phyloP scores from a whole-genome alignment of 2,888 invertebrate species.

The Drosophila anomalata region DNA sequence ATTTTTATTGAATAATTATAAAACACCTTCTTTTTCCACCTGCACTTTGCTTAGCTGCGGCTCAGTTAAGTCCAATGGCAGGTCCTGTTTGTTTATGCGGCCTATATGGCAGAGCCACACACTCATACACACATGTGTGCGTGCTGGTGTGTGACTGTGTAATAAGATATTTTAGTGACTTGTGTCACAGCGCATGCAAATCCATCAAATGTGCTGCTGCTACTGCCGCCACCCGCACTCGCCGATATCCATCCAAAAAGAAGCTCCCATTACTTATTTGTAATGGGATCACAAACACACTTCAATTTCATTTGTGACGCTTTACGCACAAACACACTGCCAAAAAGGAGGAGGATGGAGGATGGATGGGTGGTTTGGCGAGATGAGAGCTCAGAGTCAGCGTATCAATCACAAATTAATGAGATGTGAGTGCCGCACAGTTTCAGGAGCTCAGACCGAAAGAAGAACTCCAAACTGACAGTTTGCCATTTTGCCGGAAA shows the following conservation, averaged over 20 bases:
- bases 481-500: slow-evolving; percentile 63
- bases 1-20: too few species aligned
- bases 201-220: slow-evolving; percentile 80
- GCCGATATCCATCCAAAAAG: neutral
- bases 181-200: slow-evolving; percentile 81
- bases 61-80: slow-evolving; percentile 52
- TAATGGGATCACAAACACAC: slow-evolving; percentile 82
- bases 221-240: neutral
- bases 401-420: slow-evolving; percentile 83
- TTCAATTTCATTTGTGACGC: slow-evolving; percentile 81
- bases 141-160: slow-evolving; percentile 55
- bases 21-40: neutral
- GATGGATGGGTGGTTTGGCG: neutral
- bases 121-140: slow-evolving; percentile 7
- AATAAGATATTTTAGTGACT: slow-evolving; percentile 83
- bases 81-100: slow-evolving; percentile 75
- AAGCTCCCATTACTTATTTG: slow-evolving; percentile 66
- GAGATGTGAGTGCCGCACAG: slow-evolving; percentile 81
- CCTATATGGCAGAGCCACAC: slow-evolving; percentile 48
- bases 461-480: slow-evolving; percentile 57
- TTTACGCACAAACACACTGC: slow-evolving; percentile 76
- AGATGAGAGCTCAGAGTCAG: slow-evolving; percentile 48
- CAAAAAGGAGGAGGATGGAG: slow-evolving; percentile 2
- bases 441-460: slow-evolving; percentile 46
- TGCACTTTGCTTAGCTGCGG: slow-evolving; percentile 26